These are phyloP conservation scores for Halcyon chelicuti DNA, from an alignment of 2,797 vertebrate genomes.

Conservation along the genomic window DNA sequence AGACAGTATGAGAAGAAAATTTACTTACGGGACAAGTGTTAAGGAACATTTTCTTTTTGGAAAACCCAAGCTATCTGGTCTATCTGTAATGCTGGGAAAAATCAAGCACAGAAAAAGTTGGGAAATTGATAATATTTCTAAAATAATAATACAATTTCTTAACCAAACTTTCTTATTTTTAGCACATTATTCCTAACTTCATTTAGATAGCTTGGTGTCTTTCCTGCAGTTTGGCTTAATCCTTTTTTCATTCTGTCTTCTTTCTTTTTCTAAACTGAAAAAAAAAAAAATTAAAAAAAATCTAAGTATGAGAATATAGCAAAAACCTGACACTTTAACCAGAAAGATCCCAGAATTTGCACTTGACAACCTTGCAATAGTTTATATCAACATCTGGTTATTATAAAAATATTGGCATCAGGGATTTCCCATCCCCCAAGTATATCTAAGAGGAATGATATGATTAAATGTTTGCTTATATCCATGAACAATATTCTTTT, in stretches of 20 bases:
- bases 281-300: accelerated
- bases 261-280: not conserved
- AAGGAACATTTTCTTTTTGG: not conserved
- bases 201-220: not conserved
- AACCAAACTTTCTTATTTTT: not conserved
- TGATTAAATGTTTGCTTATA: not conserved
- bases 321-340: not conserved
- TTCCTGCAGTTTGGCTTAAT: not conserved
- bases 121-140: not conserved
- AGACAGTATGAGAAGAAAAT: not conserved
- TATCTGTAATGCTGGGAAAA: not conserved
- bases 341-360: not conserved
- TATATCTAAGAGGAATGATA: not conserved
- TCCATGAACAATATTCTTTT: not conserved
- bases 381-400: not conserved
- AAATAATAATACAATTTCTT: not conserved
- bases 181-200: not conserved
- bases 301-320: not conserved
- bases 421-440: not conserved
- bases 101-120: not conserved
- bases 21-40: not conserved
- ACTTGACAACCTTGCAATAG: not conserved
- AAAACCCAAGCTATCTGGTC: not conserved
- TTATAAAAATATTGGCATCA: not conserved
- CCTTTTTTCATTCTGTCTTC: not conserved